Base-by-base conservation (phyloP, 2,797 vertebrate species). In the Leptodactylus fallax region DNA sequence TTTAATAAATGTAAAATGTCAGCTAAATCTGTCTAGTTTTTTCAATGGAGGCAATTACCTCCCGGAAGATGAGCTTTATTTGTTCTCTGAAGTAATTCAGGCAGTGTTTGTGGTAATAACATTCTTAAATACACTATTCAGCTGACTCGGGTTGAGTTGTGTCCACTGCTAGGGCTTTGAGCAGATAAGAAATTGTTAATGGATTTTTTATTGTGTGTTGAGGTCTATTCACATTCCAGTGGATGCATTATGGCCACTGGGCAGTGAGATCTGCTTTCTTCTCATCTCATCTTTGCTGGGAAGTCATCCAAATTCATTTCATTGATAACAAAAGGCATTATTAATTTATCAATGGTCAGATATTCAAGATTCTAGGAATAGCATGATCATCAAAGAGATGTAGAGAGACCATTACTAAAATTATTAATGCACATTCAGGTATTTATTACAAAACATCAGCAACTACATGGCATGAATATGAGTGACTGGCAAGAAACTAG, bases 21-120 rank as follows among this genome's bases (percentile, higher is more conserved):
- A 71, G 67, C 13, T 69, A 45, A 45, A 10, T 19, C 47, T 56
- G 13, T 16, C 23, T 16, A 25, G n/a, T 36, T 21, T 21, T n/a
- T 60, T 79, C 13, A 45, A 60, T 79, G 25, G 78, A 79, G 78
- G 60, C 78, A 79, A 56, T 79, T 36, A 25, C 55, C n/a, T 79
- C 16, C 23, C 13, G 13, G 25, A 79, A 58, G 55, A 90, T 82
- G 89, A 91, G 92, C 90, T 87, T 90, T 92, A 90, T 92, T 92
- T 92, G 90, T 92, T 89, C 90, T 91, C 91, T 93, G 86, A 90
- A 91, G 92, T 92, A 80, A 93, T 47, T 93, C 36, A 94, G 93
- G 89, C 92, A 84, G 89, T 88, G 90, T 94, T 91, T 92, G 91
- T 91, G 91, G 90, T 92, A 92, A 91, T 92, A 91, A 90, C 88